phyloP scores from a whole-genome alignment of 2,888 invertebrate genomes.

The Eupithecia exiguata region DNA sequence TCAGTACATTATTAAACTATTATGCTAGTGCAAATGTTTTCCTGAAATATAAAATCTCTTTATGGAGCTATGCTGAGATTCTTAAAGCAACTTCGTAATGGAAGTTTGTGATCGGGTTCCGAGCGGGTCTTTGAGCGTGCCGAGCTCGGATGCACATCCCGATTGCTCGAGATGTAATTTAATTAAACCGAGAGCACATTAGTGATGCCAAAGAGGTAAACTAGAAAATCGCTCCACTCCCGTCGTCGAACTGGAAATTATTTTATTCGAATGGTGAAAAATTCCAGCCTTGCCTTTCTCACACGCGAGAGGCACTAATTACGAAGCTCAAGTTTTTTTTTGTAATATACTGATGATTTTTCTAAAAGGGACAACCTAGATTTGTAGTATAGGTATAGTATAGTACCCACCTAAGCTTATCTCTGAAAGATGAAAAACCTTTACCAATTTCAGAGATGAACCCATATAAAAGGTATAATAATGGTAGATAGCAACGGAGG shows the following conservation, averaged over 20 bases:
- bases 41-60: conserved; percentile 15
- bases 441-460: conserved; percentile 25
- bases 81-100: conserved; percentile 37
- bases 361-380: background rate
- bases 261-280: conserved; percentile 52
- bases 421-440: conserved; percentile 10
- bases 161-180: conserved; percentile 68
- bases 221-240: conserved; percentile 54
- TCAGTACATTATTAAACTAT: too few species aligned
- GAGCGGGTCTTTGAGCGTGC: conserved; percentile 53
- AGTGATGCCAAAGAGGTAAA: conserved; percentile 63
- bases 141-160: conserved; percentile 54
- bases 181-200: conserved; percentile 73
- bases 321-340: background rate
- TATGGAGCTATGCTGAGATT: conserved; percentile 20
- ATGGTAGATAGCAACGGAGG: conserved; percentile 18
- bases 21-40: conserved; percentile 7
- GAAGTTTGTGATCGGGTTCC: conserved; percentile 36
- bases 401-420: background rate
- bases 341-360: background rate
- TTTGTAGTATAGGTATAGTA: background rate
- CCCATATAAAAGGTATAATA: conserved; percentile 35
- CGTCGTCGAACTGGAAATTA: conserved; percentile 48
- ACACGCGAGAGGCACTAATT: background rate
- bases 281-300: conserved; percentile 35